Evolutionary conservation across 2,888 invertebrate genomes (phyloP).

Genomic region (Xanthostigma xanthostigma): DNA sequence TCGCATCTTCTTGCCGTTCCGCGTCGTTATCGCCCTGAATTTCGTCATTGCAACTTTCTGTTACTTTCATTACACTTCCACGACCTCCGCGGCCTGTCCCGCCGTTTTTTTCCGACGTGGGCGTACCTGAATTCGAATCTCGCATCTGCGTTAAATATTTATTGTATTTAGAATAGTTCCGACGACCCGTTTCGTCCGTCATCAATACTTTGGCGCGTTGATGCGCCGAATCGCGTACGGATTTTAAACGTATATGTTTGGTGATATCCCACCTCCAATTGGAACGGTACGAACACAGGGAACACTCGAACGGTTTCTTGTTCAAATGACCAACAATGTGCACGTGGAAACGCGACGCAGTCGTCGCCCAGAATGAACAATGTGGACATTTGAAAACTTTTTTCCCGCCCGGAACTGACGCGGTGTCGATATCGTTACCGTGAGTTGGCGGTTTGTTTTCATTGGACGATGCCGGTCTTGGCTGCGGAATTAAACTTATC

Average conservation of each 20-base stretch:
- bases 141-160: constrained; percentile 66
- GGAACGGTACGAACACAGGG: constrained; percentile 81
- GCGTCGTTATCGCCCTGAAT: no score
- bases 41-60: no score
- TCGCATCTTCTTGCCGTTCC: no score
- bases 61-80: background rate
- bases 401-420: constrained; percentile 47
- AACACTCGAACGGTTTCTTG: constrained; percentile 90
- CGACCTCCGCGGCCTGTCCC: background rate
- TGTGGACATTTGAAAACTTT: constrained; percentile 86
- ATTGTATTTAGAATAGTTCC: constrained; percentile 87
- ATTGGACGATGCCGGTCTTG: constrained; percentile 1
- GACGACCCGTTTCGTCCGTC: constrained; percentile 80
- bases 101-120: constrained; percentile 10
- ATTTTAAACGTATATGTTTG: constrained; percentile 85
- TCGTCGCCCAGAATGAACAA: constrained; percentile 84
- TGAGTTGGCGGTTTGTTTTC: constrained; percentile 40
- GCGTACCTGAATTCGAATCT: constrained; percentile 17
- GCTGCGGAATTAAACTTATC: background rate
- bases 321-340: constrained; percentile 88
- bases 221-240: constrained; percentile 70
- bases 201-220: constrained; percentile 68
- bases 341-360: constrained; percentile 84
- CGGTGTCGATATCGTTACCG: constrained; percentile 37
- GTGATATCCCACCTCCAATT: constrained; percentile 97